Evolutionary conservation across 2,797 vertebrate genomes (phyloP).

Genomic region (Ctenopoma kingsleyae): DNA sequence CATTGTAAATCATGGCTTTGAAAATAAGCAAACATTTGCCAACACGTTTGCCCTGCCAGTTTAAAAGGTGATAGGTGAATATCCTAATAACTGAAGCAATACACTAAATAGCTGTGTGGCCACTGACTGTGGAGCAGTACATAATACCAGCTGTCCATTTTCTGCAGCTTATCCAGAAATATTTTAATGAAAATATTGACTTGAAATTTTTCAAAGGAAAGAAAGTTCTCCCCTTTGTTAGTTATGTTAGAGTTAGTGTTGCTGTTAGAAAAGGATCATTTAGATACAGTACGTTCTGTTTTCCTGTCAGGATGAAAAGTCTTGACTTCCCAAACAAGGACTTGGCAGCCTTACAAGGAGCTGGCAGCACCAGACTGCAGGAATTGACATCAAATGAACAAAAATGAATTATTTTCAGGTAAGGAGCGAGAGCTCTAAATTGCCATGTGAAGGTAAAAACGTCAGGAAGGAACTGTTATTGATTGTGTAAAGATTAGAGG

Average conservation of each 20-base stretch:
- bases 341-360: not conserved
- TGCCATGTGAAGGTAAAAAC: conserved; percentile 12
- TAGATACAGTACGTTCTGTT: not conserved
- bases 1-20: too few relatives aligned
- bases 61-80: too few relatives aligned
- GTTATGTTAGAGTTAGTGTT: not conserved
- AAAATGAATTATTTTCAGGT: conserved; percentile 10
- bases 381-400: conserved; percentile 3
- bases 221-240: not conserved
- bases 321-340: not conserved
- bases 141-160: too few relatives aligned
- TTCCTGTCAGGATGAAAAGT: not conserved
- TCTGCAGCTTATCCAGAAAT: too few relatives aligned
- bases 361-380: conserved; percentile 1
- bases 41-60: too few relatives aligned
- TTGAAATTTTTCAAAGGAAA: not conserved
- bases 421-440: not conserved
- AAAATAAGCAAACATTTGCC: too few relatives aligned
- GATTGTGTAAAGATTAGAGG: conserved; percentile 18
- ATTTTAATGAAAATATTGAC: not conserved
- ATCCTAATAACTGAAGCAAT: too few relatives aligned
- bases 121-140: too few relatives aligned
- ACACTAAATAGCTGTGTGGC: too few relatives aligned
- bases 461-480: not conserved
- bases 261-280: too few relatives aligned